Conservation (phyloP, 2,113 vertebrate genomes). For the Peromyscus polionotus region DNA sequence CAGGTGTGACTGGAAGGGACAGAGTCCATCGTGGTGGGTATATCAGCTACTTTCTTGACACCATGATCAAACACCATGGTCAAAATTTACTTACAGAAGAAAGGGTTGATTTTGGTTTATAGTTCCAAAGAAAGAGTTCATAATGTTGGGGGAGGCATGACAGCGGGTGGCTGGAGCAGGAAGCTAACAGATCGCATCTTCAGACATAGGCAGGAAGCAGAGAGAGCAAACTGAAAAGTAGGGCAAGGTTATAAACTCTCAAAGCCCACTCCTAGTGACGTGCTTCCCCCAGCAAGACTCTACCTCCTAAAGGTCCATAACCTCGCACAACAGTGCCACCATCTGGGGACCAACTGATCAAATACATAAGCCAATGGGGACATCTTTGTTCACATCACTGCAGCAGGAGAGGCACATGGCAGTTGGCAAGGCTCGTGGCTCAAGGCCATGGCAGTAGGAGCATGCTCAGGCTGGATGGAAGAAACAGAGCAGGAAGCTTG, state of each 20-base stretch:
- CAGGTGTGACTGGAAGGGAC: too few relatives aligned
- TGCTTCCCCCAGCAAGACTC: not conserved
- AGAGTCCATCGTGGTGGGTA: not conserved
- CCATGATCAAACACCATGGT: not conserved
- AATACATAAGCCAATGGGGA: not conserved
- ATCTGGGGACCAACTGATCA: not conserved
- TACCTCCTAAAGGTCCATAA: not conserved
- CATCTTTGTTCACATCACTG: not conserved
- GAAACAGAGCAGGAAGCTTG: not conserved
- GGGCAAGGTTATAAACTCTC: not conserved
- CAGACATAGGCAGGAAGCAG: not conserved
- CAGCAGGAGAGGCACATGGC: not conserved
- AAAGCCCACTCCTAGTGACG: not conserved
- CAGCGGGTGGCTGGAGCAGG: not conserved
- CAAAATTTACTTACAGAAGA: too few relatives aligned
- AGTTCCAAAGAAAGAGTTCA: not conserved
- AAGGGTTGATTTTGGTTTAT: not conserved
- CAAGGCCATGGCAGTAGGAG: not conserved
- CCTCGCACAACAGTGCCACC: not conserved
- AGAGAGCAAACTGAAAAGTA: not conserved
- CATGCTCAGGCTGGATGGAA: not conserved
- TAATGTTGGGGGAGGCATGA: too few relatives aligned
- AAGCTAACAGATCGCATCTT: not conserved
- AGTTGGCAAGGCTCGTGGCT: too few relatives aligned
- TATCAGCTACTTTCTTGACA: not conserved